Evolutionary conservation across 2,888 invertebrate species (phyloP), one percentile per base, ranked within the genome.

Genomic region (Hartigia nigra): DNA sequence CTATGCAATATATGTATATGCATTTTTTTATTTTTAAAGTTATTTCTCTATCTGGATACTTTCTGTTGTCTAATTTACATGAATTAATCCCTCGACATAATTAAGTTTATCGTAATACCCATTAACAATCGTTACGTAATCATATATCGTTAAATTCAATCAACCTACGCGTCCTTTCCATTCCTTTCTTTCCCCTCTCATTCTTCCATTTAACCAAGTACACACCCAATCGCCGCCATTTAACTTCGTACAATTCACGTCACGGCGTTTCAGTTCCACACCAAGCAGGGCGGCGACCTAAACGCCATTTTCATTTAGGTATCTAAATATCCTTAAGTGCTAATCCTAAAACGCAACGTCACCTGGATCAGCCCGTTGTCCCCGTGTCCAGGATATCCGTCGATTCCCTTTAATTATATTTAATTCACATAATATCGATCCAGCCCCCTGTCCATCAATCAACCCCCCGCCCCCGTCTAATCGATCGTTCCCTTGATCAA

Each of bases 61-160:
- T 90, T 90, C 90, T 90, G 89, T 89, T 87, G 86, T 90, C 90
- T 90, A 90, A 90, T 90, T 88, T 88, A 90, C 90, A 90, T 85
- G 87, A 88, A 88, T 86, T 84, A 83, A 86, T 84, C 81, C 84
- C 83, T 88, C 87, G 82, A 85, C 88, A 88, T 85, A 84, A 82
- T 81, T 86, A 81, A 3, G 76, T 12, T 80, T 82, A 84, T 79
- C 82, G 79, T 86, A 86, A 83, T 85, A 87, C 80, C 81, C 85
- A 84, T 86, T 86, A 87, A 88, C 86, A 88, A 85, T 86, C 55
- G 83, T 84, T 85, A 87, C 82, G 86, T 85, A 86, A 39, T 86
- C 84, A 83, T 85, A 86, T 88, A 86, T 88, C 82, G 81, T 86
- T 81, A 75, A 81, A 79, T 76, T 77, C 76, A 36, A 37, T 31